Base-by-base conservation (phyloP, 2,113 vertebrate genomes). In the Leiothrix lutea region DNA sequence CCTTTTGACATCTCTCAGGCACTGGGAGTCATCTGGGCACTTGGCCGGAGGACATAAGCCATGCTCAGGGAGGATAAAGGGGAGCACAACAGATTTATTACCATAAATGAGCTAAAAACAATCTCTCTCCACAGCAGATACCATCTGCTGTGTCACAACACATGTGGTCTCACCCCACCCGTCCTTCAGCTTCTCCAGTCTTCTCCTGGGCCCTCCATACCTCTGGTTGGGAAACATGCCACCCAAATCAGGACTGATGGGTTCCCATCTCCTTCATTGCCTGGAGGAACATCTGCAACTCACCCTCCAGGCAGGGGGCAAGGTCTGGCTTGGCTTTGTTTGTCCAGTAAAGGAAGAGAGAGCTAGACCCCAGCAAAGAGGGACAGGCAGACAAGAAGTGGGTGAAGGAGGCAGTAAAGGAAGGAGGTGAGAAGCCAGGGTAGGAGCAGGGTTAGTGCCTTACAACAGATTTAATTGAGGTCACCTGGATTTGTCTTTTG, bases 71-170 rank as follows among this genome's bases (percentile, higher is more conserved):
- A 60, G 45, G 28, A 33, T 22, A 57, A 47, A 71, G 71, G 42
- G 35, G 31, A 93, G 10, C 0, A 2, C 29, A 19, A 64, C 50
- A 84, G 94, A 90, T 88, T 92, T 92, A 88, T 91, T 94, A n/a
- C 72, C 64, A 86, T 64, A 95, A 93, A 93, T 77, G 70, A 94
- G 79, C 14, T 80, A 56, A 94, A 93, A 93, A 56, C 38, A 51
- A 64, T 96, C 56, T 74, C 38, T 85, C 12, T 90, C 48, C 44
- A 51, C 29, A 8, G 36, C 18, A 95, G 95, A 96, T 95, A 94
- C 11, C 38, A 96, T 97, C 94, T 95, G 38, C 50, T 71, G 29
- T 95, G 96, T 96, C 95, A 95, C 95, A 97, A 97, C 56, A 70
- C 44, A 58, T 54, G 75, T 92, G 88, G 86, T 84, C 94, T 95